Evolutionary conservation across 2,797 vertebrate genomes (phyloP), one percentile per base, ranked within the genome.

Genomic region (Poeciliopsis gracilis): DNA sequence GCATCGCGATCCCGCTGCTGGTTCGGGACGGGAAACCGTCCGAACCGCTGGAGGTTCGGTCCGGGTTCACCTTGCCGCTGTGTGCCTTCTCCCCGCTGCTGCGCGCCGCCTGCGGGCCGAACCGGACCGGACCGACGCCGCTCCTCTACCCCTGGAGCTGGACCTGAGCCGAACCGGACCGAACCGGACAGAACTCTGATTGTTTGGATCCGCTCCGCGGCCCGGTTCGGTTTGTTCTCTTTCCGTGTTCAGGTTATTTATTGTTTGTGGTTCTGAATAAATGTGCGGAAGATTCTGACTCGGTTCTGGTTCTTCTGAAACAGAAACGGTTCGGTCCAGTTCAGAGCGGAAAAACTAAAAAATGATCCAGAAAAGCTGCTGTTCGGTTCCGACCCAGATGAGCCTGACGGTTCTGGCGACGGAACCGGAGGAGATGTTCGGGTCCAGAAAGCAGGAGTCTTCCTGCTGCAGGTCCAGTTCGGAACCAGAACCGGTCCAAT

Each of bases 111-210:
- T 96, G 96, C 93, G 95, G 95, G 82, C 92, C 96, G 10, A 92
- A 96, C 30, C 84, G 36, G n/a, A 3, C 41, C 16, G 80, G 84
- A 87, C 83, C 96, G 87, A 97, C 96, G 86, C 97, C 96, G 76
- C 93, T 97, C 85, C 90, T 97, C 90, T 97, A 96, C 90, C 96
- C 96, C 77, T 99, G 97, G 97, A 97, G 95, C 94, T 98, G 10
- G 43, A 57, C 4, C 3, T 9, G 16, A 18, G 8, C 59, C 15
- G 30, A 33, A 63, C 30, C 28, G 6, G 16, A 36, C 59, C 30
- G 61, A 63, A 63, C 61, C 38, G 38, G 10, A 8, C 18, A n/a
- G n/a, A n/a, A 33, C 36, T 36, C 6, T 8, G 13, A 61, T 28
- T 16, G 28, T 30, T 33, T 61, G 57, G 28, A 4, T 18, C 57